Base-by-base conservation (phyloP, 2,113 vertebrate species). In the Anarrhichthys ocellatus region DNA sequence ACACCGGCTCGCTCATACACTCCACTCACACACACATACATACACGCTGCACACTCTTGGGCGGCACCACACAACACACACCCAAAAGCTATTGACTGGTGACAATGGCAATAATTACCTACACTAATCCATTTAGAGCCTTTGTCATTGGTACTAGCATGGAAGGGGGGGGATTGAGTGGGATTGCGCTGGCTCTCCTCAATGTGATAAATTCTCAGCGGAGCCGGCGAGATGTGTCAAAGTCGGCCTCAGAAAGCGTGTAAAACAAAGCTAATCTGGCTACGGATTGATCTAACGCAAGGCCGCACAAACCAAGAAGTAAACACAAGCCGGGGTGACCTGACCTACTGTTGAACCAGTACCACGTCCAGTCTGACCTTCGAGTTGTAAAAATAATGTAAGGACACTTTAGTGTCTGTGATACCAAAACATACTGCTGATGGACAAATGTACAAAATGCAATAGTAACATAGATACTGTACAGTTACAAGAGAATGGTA, bases 121-220 rank as follows among this genome's bases (percentile, higher is more conserved):
- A 79, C 88, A 77, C 91, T 94, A 94, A 95, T 94, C 93, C 93
- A 91, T 93, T 93, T 94, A 94, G 87, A 87, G 89, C 54, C 82
- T 93, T 93, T 94, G 92, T 94, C 89, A 86, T 83, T 87, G 85
- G 77, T 68, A 72, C 76, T 77, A 76, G 87, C 71, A 67, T 75
- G 48, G 82, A 84, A 77, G 73, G 61, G 65, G 65, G 87, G 65
- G 87, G 84, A 90, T 89, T 82, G 86, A 84, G 79, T 73, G 84
- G 87, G 88, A 94, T 91, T 86, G 56, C 18, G 48, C 71, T 63
- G 81, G 83, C 82, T 87, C 73, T 79, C 46, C 73, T 78, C 77
- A 78, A 86, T 79, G 86, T 73, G 71, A 89, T 82, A 69, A 69
- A 92, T 88, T 86, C 66, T 82, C 68, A 2, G 42, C 7, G 32